These are phyloP conservation scores for Mus caroli DNA, from an alignment of 2,797 vertebrate species.

Conservation along the genomic window DNA sequence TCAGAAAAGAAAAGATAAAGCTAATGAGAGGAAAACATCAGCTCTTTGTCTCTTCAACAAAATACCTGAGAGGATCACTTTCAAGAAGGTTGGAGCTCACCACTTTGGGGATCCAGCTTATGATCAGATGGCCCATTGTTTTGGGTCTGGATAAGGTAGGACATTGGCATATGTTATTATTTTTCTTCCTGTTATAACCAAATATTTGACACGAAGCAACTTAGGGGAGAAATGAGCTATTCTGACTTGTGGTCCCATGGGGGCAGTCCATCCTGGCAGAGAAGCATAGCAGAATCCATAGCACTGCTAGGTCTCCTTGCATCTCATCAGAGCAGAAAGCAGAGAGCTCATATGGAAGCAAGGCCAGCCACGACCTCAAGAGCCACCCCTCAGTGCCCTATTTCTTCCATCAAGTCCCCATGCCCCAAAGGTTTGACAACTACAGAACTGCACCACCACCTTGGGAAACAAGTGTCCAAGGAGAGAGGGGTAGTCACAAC, in stretches of 20 bases:
- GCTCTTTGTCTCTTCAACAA: background rate
- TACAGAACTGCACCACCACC: background rate
- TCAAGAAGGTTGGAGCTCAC: background rate
- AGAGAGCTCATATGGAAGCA: background rate
- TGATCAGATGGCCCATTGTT: background rate
- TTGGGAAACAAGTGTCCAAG: background rate
- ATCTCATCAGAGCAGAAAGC: background rate
- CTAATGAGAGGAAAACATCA: background rate
- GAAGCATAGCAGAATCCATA: background rate
- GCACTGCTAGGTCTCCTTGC: background rate
- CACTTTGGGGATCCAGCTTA: background rate
- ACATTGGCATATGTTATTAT: background rate
- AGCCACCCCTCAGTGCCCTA: background rate
- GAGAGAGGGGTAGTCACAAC: background rate
- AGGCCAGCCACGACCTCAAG: background rate
- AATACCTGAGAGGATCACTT: background rate
- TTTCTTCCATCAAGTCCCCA: background rate
- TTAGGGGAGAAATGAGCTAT: background rate
- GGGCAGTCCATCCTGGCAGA: background rate
- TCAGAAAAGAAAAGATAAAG: background rate
- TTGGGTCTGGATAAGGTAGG: background rate
- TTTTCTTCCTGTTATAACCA: background rate
- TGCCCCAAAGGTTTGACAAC: background rate
- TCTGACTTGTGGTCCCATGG: background rate
- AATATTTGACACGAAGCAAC: background rate